Percentiles rank a stretch among this genome's conserved stretches.
phyloP scores from a whole-genome alignment of 2,113 vertebrate species.

The Harpagus bidentatus region DNA sequence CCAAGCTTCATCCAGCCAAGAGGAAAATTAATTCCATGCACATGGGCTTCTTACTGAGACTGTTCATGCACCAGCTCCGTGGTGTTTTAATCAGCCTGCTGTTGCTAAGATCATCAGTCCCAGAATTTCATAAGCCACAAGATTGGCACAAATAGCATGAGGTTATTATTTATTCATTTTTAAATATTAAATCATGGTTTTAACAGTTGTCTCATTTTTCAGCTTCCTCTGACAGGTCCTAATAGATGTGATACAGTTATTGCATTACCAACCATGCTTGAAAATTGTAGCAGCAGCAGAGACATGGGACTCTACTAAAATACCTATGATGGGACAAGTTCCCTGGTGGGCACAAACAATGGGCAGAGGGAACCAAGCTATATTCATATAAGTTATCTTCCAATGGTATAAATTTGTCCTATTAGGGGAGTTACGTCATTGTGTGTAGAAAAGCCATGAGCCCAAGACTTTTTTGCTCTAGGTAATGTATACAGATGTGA shows the following conservation, averaged over 20 bases:
- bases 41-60: background rate
- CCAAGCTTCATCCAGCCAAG: background rate
- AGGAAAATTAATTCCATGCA: background rate
- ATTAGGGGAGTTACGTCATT: background rate
- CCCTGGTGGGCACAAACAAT: background rate
- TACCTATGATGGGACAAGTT: background rate
- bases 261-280: background rate
- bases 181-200: background rate
- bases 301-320: background rate
- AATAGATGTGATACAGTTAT: background rate
- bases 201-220: slow-evolving; percentile 9
- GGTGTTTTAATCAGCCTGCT: background rate
- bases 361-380: background rate
- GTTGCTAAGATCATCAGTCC: background rate
- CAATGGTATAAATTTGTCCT: background rate
- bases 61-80: background rate
- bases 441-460: background rate
- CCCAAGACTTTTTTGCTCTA: background rate
- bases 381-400: background rate
- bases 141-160: background rate
- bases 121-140: background rate
- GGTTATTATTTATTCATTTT: slow-evolving; percentile 7
- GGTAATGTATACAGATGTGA: background rate
- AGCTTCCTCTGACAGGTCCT: background rate
- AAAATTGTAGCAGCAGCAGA: background rate